phyloP scores from a whole-genome alignment of 2,888 invertebrate species.

The Agrotis clavis region DNA sequence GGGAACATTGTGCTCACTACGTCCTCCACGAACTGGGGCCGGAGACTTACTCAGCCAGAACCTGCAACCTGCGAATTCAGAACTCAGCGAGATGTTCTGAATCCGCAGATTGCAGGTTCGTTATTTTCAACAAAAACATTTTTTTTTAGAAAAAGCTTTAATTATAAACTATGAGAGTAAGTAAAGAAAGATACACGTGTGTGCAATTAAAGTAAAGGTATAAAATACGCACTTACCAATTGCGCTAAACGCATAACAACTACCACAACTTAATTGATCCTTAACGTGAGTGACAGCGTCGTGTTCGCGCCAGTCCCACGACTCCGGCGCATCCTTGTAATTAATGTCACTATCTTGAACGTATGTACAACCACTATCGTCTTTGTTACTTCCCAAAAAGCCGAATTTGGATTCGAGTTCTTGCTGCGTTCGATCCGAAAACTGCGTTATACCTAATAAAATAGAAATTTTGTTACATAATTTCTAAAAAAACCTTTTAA shows the following conservation, averaged over 20 bases:
- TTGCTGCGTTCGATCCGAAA: constrained; percentile 26
- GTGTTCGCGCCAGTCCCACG: constrained; percentile 93
- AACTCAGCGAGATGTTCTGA: too few relatives aligned
- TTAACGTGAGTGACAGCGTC: constrained; percentile 95
- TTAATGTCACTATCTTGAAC: constrained; percentile 23
- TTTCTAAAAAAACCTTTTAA: too few relatives aligned
- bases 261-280: constrained; percentile 94
- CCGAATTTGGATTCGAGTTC: constrained; percentile 24
- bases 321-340: constrained; percentile 52
- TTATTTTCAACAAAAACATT: too few relatives aligned
- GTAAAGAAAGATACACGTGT: neutral
- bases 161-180: neutral
- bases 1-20: too few relatives aligned
- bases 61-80: too few relatives aligned
- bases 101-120: too few relatives aligned
- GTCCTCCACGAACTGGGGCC: too few relatives aligned
- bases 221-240: constrained; percentile 51
- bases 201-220: neutral
- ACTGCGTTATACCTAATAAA: constrained; percentile 49
- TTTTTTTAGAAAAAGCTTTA: too few relatives aligned
- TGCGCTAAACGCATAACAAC: constrained; percentile 93
- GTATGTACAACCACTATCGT: neutral
- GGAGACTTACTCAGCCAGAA: too few relatives aligned
- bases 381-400: neutral
- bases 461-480: neutral